These are phyloP conservation scores for Eulithis testata DNA, from an alignment of 2,888 invertebrate genomes.

Conservation along the genomic window DNA sequence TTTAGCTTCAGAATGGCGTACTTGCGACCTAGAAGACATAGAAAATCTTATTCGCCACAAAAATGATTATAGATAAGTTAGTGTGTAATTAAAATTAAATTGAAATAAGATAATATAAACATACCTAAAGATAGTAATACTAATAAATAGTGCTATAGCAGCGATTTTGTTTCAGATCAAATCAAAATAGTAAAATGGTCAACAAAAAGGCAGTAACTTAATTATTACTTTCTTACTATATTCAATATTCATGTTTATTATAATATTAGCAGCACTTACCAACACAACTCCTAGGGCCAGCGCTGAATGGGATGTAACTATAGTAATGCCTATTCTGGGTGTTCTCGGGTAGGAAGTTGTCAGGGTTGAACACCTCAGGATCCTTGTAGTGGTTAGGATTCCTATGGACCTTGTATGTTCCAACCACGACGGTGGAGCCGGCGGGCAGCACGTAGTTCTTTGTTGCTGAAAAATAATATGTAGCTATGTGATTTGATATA, in stretches of 20 bases:
- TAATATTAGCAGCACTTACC: conserved; percentile 69
- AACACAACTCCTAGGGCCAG: conserved; percentile 92
- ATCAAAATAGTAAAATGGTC: too few species aligned
- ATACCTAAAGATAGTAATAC: too few species aligned
- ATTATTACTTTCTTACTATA: too few species aligned
- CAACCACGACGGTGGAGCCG: conserved; percentile 88
- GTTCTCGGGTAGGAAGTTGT: conserved; percentile 91
- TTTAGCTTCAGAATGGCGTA: conserved; percentile 91
- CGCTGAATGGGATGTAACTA: conserved; percentile 92
- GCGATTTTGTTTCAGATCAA: too few species aligned
- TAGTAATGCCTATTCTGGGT: conserved; percentile 91
- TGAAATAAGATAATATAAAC: too few species aligned
- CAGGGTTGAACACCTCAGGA: conserved; percentile 90
- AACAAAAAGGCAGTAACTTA: too few species aligned
- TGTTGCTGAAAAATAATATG: conserved; percentile 72
- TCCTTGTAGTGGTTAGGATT: conserved; percentile 87
- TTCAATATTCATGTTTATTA: too few species aligned
- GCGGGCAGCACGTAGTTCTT: conserved; percentile 87
- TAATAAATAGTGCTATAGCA: too few species aligned
- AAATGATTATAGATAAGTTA: neutral
- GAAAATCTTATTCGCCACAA: conserved; percentile 6
- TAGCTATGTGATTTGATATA: too few species aligned
- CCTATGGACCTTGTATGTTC: conserved; percentile 88
- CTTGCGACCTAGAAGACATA: conserved; percentile 84
- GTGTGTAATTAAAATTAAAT: too few species aligned